Evolutionary conservation across 2,113 vertebrate species (phyloP).

Genomic region (Rhea americana): DNA sequence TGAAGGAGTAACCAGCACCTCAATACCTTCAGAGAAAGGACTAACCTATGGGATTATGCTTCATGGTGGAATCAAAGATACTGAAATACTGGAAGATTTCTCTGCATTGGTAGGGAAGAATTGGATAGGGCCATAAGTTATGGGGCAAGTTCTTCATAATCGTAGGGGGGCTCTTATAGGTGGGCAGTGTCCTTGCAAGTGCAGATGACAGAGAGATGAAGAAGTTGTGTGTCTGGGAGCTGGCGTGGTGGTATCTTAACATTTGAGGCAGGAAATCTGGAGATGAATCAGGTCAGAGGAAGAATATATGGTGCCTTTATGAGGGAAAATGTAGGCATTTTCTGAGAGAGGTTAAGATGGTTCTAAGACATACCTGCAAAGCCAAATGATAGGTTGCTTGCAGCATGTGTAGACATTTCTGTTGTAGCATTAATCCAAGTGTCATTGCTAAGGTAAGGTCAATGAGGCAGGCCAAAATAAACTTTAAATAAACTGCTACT

Average conservation of each 20-base stretch:
- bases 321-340: background rate
- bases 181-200: background rate
- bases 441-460: background rate
- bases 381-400: background rate
- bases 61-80: background rate
- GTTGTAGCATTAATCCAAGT: background rate
- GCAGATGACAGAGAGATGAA: background rate
- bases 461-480: background rate
- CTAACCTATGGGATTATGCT: background rate
- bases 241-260: background rate
- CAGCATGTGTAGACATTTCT: background rate
- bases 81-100: background rate
- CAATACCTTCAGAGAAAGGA: background rate
- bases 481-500: background rate
- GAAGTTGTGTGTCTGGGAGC: background rate
- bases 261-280: background rate
- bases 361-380: background rate
- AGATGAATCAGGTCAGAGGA: background rate
- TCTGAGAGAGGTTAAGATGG: background rate
- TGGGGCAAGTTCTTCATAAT: background rate
- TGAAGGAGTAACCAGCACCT: background rate
- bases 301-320: background rate
- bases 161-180: background rate
- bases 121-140: background rate
- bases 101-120: background rate